phyloP scores from a whole-genome alignment of 2,113 vertebrate species.

The Tenebrosternarchus preto region DNA sequence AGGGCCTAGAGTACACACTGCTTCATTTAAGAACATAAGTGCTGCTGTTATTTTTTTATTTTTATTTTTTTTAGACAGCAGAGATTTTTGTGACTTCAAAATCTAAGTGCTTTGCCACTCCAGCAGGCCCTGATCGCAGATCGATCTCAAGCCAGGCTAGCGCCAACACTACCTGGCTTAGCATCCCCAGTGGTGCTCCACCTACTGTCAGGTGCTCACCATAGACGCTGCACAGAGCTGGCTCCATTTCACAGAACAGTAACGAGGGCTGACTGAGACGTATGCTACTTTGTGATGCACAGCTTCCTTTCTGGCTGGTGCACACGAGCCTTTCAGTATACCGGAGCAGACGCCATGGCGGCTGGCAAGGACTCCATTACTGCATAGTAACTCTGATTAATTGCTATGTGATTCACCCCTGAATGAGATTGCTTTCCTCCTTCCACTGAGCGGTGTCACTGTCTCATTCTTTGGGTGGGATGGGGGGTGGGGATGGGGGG shows the following conservation, averaged over 20 bases:
- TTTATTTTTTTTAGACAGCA: background rate
- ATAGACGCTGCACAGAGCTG: background rate
- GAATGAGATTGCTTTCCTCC: slow-evolving; percentile 26
- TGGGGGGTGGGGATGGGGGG: slow-evolving; percentile 21
- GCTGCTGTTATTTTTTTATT: too few relatives aligned
- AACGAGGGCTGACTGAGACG: slow-evolving; percentile 18
- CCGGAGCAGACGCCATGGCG: slow-evolving; percentile 11
- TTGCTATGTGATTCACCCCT: slow-evolving; percentile 46
- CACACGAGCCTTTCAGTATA: background rate
- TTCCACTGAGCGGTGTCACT: background rate
- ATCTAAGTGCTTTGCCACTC: background rate
- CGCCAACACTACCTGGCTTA: background rate
- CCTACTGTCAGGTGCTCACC: slow-evolving; percentile 3
- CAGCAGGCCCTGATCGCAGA: background rate
- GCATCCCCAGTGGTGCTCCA: slow-evolving; percentile 12
- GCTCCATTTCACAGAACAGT: slow-evolving; percentile 11
- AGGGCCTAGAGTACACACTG: background rate
- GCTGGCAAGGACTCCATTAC: slow-evolving; percentile 20
- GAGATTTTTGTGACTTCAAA: background rate
- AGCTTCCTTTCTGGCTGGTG: slow-evolving; percentile 33
- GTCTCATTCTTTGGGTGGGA: slow-evolving; percentile 31
- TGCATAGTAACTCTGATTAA: slow-evolving; percentile 58
- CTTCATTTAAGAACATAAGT: background rate
- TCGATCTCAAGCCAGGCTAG: background rate
- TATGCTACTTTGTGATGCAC: slow-evolving; percentile 44